Base-by-base conservation (phyloP, 2,113 vertebrate genomes). In the Camelus dromedarius region DNA sequence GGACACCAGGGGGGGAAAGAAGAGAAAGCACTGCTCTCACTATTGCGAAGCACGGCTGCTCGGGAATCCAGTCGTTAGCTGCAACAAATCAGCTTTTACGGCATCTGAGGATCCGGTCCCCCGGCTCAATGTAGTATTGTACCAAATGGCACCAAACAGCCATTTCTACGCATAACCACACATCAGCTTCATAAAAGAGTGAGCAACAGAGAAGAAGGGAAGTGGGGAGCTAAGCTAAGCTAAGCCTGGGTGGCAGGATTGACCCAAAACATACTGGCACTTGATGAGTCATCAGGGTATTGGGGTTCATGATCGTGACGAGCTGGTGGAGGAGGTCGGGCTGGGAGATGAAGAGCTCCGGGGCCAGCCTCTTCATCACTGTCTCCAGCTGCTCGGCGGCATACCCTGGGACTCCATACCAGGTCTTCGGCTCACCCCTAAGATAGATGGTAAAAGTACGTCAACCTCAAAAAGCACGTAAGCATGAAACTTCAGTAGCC, bases 231-330 rank as follows among this genome's bases (percentile, higher is more conserved):
- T 42, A 42, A 42, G 38, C 38, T 42, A 42, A 42, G 11, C 48
- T 54, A 97, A 95, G 38, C 91, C 18, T 50, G 30, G 58, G 38
- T 8, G 26, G 96, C 81, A 97, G 77, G 94, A 82, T 94, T 50
- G 52, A 86, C 26, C 18, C 89, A 95, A 94, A 91, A 99, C 99
- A 98, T 99, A 99, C 99, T 97, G 99, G 99, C 96, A 99, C 99
- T 97, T 99, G 99, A 32, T 99, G 98, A 94, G 99, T 98, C 99
- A 99, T 99, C 94, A 99, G 98, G 42, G 99, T 99, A 98, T 99
- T 99, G 87, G 99, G 99, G 98, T 99, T 99, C 99, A 99, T 99
- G 98, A 99, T 99, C 98, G 99, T 99, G 98, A 99, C 99, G 79
- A 99, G 99, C 98, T 99, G 99, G 98, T 99, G 99, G 95, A 99